Evolutionary conservation across 2,888 invertebrate genomes (phyloP).

Genomic region (Crossocerus cetratus): DNA sequence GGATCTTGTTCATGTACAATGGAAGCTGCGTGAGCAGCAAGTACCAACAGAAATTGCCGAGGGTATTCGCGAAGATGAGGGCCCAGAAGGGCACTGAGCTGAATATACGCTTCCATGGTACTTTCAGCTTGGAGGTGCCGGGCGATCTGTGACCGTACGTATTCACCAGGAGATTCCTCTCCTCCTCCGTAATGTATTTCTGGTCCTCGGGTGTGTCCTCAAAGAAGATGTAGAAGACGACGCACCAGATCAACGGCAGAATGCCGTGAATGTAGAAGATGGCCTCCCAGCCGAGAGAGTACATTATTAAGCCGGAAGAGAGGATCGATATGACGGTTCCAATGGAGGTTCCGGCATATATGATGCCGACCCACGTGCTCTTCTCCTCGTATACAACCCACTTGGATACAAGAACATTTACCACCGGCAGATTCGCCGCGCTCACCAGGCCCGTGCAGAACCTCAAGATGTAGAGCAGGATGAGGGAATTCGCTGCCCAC

Average conservation of each 20-base stretch:
- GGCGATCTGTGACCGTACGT: constrained; percentile 71
- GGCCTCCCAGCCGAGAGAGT: constrained; percentile 65
- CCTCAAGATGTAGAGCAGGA: constrained; percentile 59
- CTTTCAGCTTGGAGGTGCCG: constrained; percentile 25
- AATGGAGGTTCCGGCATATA: constrained; percentile 71
- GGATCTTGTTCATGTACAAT: constrained; percentile 77
- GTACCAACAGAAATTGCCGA: constrained; percentile 78
- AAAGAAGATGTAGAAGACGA: constrained; percentile 66
- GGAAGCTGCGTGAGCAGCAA: constrained; percentile 78
- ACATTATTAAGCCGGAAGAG: constrained; percentile 69
- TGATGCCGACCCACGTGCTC: constrained; percentile 72
- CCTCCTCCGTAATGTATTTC: constrained; percentile 71
- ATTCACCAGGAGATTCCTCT: constrained; percentile 68
- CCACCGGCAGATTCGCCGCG: constrained; percentile 72
- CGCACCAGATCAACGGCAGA: constrained; percentile 70
- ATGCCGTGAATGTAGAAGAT: constrained; percentile 72
- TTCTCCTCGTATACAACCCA: constrained; percentile 75
- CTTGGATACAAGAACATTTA: constrained; percentile 72
- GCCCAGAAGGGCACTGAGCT: constrained; percentile 77
- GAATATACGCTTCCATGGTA: constrained; percentile 77
- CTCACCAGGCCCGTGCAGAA: constrained; percentile 70
- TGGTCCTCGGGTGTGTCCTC: constrained; percentile 75
- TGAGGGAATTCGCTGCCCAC: constrained; percentile 47
- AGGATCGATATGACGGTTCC: constrained; percentile 74
- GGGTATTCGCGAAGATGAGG: constrained; percentile 75